Base-by-base conservation (phyloP, 2,888 invertebrate species). In the Zaprionus lineosus region DNA sequence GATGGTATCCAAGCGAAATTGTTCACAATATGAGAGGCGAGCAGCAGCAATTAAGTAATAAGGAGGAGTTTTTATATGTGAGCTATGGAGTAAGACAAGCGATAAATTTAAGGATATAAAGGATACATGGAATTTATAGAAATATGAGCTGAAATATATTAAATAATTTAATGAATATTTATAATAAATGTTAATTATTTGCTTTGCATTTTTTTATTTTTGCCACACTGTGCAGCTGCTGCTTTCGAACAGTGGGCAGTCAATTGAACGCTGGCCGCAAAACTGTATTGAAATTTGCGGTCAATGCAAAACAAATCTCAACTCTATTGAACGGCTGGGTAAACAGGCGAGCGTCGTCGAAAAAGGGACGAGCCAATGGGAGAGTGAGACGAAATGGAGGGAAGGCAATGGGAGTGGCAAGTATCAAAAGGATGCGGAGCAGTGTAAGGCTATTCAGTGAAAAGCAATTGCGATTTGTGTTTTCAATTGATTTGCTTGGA, bases 271-370 rank as follows among this genome's bases (percentile, higher is more conserved):
- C 68, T 63, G 60, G 55, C 78, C 78, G 82, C 78, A 79, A 74
- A 79, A 77, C 67, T 79, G 70, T 79, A 79, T 79, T 79, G 78
- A 79, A 79, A 84, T 81, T 79, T 79, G 78, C 84, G 78, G 78
- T 78, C 78, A 84, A 84, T 84, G 81, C 70, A 70, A 78, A 78
- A 77, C 78, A 78, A 78, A 74, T 84, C 62, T 67, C 64, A 81
- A 84, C 78, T 81, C 66, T 56, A 63, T 60, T 79, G 64, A 59
- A 70, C 59, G 68, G 44, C 61, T 69, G 67, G 52, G 44, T 58
- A 66, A 76, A 62, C 61, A 61, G 65, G 14, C 41, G 40, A 31
- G 12, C n/a, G 37, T 34, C n/a, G 16, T 16, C 11, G 29, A 12
- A 9, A 5, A 34, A 33, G 4, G 40, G 12, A 21, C 29, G n/a